A percentile compares a stretch with the other conserved stretches of the same genome.
Evolutionary conservation across 2,113 vertebrate species (phyloP).

Genomic region (Ailurus styani): DNA sequence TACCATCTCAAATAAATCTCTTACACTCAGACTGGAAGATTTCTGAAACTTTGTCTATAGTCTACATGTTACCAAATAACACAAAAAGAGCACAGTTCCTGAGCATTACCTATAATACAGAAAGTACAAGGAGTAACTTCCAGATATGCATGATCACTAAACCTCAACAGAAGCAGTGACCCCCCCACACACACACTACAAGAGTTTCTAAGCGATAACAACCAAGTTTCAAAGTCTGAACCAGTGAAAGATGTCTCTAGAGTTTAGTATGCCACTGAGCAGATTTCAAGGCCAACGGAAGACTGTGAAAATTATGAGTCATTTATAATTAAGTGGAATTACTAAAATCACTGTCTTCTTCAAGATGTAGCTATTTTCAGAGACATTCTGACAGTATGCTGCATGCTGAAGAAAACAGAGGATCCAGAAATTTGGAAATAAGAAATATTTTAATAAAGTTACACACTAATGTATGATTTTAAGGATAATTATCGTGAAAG

Average conservation of each 20-base stretch:
- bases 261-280: not conserved
- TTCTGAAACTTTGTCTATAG: not conserved
- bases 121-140: not conserved
- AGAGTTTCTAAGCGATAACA: not conserved
- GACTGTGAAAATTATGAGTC: slow-evolving; percentile 8
- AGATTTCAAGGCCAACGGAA: slow-evolving; percentile 15
- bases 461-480: not conserved
- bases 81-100: not conserved
- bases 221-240: not conserved
- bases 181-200: not conserved
- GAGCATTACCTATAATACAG: not conserved
- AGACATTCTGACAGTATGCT: not conserved
- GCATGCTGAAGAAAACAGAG: not conserved
- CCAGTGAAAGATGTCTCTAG: not conserved
- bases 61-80: not conserved
- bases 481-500: not conserved
- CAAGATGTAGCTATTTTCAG: slow-evolving; percentile 37
- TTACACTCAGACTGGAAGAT: not conserved
- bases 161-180: not conserved
- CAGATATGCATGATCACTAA: not conserved
- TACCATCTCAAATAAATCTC: not conserved
- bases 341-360: slow-evolving; percentile 33
- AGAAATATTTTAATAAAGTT: not conserved
- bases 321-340: slow-evolving; percentile 42
- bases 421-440: not conserved